Evolutionary conservation across 2,797 vertebrate genomes (phyloP), one percentile per base, ranked within the genome.

Genomic region (Hippopotamyrus pictus): DNA sequence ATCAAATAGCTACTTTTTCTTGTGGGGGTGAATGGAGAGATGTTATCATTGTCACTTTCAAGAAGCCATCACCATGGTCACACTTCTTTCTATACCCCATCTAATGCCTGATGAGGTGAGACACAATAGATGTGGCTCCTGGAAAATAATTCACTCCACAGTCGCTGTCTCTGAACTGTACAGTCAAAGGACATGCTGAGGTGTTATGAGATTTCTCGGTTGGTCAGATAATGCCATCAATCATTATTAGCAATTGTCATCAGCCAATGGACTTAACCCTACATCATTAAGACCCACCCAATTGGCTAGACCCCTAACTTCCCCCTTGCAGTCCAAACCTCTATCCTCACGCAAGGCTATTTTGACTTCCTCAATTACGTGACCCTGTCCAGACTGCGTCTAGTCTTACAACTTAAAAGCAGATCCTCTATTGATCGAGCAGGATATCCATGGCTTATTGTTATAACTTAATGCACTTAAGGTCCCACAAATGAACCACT

Each of bases 381-480:
- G 46, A 50, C 46, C 46, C 82, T 84, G n/a, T 46, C 82, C 82
- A 84, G 4, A 25, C 19, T 50, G 19, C n/a, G 46, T 84, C n/a
- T 84, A 84, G 46, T 44, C 22, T 48, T 84, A 84, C 82, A 84
- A 50, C 44, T 84, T 84, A 48, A 84, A 84, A 48, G 82, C 82
- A 84, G 46, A n/a, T 46, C 46, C 41, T 84, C 3, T 50, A 84
- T 84, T 84, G 82, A 84, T 84, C 44, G 19, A 50, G 46, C 3
- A 84, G n/a, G 46, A 48, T 84, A 84, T 48, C 22, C 37, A 84
- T 50, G 44, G 14, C 46, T 22, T 50, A 84, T 84, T 84, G 82
- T 84, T 84, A 48, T 84, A 48, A 84, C 19, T 84, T 84, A 84
- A 50, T 48, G 46, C 46, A 84, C 82, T 84, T 84, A 84, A 84